A percentile compares a stretch with the other conserved stretches of the same genome.
Evolutionary conservation across 2,113 vertebrate genomes (phyloP).

Genomic region (Elaphurus davidianus): DNA sequence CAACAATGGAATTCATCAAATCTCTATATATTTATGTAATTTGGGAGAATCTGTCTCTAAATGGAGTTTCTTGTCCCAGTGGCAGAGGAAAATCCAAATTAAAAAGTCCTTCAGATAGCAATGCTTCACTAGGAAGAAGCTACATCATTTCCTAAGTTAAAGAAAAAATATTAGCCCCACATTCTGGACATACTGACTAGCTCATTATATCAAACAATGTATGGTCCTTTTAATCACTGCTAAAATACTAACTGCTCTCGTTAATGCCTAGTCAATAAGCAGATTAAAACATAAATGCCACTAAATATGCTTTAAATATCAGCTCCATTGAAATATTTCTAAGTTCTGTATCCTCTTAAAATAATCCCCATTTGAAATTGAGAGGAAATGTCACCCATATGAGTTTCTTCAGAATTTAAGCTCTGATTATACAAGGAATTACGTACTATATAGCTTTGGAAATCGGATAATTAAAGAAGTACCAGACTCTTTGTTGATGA

Average conservation of each 20-base stretch:
- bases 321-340: slow-evolving; percentile 81
- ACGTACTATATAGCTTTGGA: slow-evolving; percentile 77
- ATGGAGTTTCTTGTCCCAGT: neutral
- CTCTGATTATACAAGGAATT: slow-evolving; percentile 84
- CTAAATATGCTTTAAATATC: slow-evolving; percentile 86
- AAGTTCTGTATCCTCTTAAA: slow-evolving; percentile 85
- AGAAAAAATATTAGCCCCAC: neutral
- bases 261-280: slow-evolving; percentile 84
- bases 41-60: neutral
- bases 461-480: slow-evolving; percentile 81
- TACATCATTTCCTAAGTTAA: neutral
- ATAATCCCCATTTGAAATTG: slow-evolving; percentile 84
- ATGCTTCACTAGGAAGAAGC: neutral
- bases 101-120: neutral
- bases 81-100: neutral
- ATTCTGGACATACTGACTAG: slow-evolving; percentile 40
- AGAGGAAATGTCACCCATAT: slow-evolving; percentile 82
- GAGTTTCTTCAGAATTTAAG: slow-evolving; percentile 80
- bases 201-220: slow-evolving; percentile 63
- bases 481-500: slow-evolving; percentile 70
- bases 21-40: neutral
- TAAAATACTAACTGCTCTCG: slow-evolving; percentile 76
- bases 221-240: slow-evolving; percentile 77
- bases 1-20: neutral
- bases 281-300: slow-evolving; percentile 87